These are phyloP conservation scores for Cepaea nemoralis DNA, from an alignment of 1,140 invertebrate genomes.

Conservation along the genomic window DNA sequence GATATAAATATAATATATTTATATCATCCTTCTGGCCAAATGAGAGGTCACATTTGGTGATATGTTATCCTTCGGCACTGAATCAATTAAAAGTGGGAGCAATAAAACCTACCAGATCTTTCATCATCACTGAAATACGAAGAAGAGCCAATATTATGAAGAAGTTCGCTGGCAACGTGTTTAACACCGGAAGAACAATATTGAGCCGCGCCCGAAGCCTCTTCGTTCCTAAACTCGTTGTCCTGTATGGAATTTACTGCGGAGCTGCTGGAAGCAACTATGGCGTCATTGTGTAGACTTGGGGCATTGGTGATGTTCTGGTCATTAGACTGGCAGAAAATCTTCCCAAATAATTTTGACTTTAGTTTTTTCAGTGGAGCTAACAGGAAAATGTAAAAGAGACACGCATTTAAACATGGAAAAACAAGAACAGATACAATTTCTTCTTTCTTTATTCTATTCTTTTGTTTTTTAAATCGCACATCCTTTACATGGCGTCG, in stretches of 20 bases:
- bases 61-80: too few relatives aligned
- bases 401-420: background rate
- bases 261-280: slow-evolving; percentile 1
- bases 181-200: background rate
- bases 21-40: too few relatives aligned
- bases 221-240: background rate
- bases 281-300: background rate
- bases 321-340: background rate
- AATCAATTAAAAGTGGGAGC: too few relatives aligned
- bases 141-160: slow-evolving; percentile 18
- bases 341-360: background rate
- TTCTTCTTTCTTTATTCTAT: too few relatives aligned
- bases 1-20: too few relatives aligned
- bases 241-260: background rate
- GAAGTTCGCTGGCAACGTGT: background rate
- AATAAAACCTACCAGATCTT: slow-evolving; percentile 13
- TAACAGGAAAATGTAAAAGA: background rate
- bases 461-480: too few relatives aligned
- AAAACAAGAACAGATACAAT: background rate
- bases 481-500: too few relatives aligned
- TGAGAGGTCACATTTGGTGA: too few relatives aligned
- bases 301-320: background rate
- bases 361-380: slow-evolving; percentile 13
- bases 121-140: slow-evolving; percentile 30
- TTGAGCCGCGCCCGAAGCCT: slow-evolving; percentile 2